Conservation (phyloP, 2,113 vertebrate genomes). For the Capreolus pygargus region DNA sequence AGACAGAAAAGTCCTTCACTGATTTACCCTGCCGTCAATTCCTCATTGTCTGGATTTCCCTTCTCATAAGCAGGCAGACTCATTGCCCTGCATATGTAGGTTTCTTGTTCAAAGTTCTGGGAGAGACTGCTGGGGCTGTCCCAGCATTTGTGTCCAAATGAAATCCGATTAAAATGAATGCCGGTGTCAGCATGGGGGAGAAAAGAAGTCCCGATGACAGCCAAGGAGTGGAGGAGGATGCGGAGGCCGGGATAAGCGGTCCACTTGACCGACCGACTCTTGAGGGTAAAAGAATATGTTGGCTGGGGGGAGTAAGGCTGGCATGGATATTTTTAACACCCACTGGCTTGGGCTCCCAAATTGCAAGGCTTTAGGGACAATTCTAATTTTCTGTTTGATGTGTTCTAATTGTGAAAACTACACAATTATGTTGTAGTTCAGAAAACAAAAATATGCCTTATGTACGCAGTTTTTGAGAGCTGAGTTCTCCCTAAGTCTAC, state of each 20-base stretch:
- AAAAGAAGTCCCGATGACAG: not conserved
- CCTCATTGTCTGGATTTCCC: not conserved
- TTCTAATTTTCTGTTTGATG: not conserved
- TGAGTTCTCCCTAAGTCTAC: not conserved
- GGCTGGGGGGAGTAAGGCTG: not conserved
- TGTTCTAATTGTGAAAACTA: slow-evolving; percentile 16
- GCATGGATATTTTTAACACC: not conserved
- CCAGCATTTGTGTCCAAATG: not conserved
- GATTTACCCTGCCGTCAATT: not conserved
- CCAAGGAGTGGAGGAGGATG: not conserved
- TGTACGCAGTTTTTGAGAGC: not conserved
- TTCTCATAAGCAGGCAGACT: not conserved
- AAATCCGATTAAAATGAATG: not conserved
- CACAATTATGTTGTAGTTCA: not conserved
- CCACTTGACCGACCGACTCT: not conserved
- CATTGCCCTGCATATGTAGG: not conserved
- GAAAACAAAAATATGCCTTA: not conserved
- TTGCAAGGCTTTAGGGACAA: not conserved
- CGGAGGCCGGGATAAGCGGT: too few species aligned
- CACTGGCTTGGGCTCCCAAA: not conserved
- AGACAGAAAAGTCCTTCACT: not conserved
- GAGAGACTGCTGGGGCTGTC: not conserved
- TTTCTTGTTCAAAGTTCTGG: slow-evolving; percentile 6
- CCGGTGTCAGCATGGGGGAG: not conserved
- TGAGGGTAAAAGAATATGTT: not conserved